A percentile compares a stretch with the other conserved stretches of the same genome.
These are phyloP conservation scores for Hypselothyrea guttata DNA, from an alignment of 2,888 invertebrate species.

Conservation along the genomic window DNA sequence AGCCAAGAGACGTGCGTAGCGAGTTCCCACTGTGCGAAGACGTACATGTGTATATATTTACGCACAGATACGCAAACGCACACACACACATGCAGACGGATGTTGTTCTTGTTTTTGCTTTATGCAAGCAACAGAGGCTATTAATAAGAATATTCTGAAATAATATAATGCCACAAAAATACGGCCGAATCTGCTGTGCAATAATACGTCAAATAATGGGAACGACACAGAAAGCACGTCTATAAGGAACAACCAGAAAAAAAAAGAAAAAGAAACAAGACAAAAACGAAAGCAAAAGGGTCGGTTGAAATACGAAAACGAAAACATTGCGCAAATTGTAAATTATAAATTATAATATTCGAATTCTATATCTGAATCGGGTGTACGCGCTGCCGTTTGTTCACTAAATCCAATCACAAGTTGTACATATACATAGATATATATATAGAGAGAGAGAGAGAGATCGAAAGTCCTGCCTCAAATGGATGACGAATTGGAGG, in stretches of 20 bases:
- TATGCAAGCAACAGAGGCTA: slow-evolving; percentile 72
- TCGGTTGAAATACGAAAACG: slow-evolving; percentile 9
- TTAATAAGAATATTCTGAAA: slow-evolving; percentile 71
- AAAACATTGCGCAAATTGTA: slow-evolving; percentile 43
- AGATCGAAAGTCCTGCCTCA: slow-evolving; percentile 17
- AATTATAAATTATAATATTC: slow-evolving; percentile 6
- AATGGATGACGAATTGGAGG: slow-evolving; percentile 97
- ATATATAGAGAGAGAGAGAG: not conserved
- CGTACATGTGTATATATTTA: slow-evolving; percentile 38
- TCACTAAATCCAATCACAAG: no score
- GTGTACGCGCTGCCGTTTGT: no score
- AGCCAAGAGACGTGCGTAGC: no score
- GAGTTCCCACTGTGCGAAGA: slow-evolving; percentile 21
- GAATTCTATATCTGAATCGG: slow-evolving; percentile 42
- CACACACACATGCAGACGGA: slow-evolving; percentile 29
- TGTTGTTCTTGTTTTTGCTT: slow-evolving; percentile 66
- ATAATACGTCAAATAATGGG: slow-evolving; percentile 62
- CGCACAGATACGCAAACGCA: slow-evolving; percentile 43
- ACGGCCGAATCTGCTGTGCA: slow-evolving; percentile 62
- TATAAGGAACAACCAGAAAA: slow-evolving; percentile 30
- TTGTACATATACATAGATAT: slow-evolving; percentile 14
- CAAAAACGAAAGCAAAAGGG: slow-evolving; percentile 22
- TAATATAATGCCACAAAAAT: slow-evolving; percentile 65
- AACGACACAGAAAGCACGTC: slow-evolving; percentile 48
- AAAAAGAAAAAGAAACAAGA: slow-evolving; percentile 3